Percentiles rank a stretch among this genome's conserved stretches.
phyloP scores from a whole-genome alignment of 2,113 vertebrate genomes.

The Pithys albifrons region DNA sequence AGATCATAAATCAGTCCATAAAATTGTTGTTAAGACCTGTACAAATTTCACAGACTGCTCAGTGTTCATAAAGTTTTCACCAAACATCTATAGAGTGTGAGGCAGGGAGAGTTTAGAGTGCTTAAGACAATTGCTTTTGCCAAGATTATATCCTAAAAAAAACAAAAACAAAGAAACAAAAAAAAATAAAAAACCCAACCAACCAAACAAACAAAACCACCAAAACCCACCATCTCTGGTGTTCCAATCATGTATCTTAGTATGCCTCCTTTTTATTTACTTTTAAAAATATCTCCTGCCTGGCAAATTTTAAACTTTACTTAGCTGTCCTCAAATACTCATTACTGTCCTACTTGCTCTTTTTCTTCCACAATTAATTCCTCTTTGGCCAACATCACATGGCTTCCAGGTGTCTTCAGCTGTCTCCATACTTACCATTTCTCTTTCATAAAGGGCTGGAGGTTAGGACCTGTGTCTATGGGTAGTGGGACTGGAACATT shows the following conservation, averaged over 20 bases:
- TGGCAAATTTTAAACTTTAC: background rate
- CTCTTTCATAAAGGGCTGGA: background rate
- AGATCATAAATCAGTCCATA: background rate
- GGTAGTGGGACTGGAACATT: fast-evolving
- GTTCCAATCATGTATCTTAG: background rate
- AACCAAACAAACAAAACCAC: background rate
- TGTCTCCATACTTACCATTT: background rate
- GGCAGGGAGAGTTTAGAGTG: background rate
- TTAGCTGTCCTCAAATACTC: background rate
- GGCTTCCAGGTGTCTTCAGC: background rate
- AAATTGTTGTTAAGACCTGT: slow-evolving; percentile 5
- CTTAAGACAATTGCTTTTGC: background rate
- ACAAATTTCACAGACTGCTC: background rate
- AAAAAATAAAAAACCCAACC: too few relatives aligned
- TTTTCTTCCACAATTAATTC: background rate
- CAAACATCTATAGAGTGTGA: background rate
- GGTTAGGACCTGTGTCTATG: background rate
- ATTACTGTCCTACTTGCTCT: background rate
- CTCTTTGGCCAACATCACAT: background rate
- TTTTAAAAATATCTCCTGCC: background rate
- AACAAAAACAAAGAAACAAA: background rate
- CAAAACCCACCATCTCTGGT: background rate
- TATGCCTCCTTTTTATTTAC: background rate
- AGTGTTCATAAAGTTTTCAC: background rate
- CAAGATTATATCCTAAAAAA: background rate